These are phyloP conservation scores for Tineola bisselliella DNA, from an alignment of 2,888 invertebrate genomes.

Conservation along the genomic window DNA sequence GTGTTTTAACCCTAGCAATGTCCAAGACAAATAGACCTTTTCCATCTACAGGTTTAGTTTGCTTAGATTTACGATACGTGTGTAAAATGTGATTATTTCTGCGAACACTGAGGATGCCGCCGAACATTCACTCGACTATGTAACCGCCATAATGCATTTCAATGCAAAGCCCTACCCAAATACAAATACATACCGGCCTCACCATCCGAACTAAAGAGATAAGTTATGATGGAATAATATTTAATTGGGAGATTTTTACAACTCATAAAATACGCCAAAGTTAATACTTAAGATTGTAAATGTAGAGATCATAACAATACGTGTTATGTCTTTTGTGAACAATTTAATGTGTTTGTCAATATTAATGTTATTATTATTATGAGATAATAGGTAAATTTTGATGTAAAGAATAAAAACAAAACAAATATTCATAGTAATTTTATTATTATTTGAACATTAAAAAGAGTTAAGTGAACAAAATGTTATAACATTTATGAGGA, in stretches of 20 bases:
- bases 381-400: neutral
- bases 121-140: slow-evolving; percentile 23
- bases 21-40: slow-evolving; percentile 47
- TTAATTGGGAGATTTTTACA: slow-evolving; percentile 9
- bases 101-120: slow-evolving; percentile 37
- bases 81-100: slow-evolving; percentile 58
- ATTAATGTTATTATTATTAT: neutral
- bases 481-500: neutral
- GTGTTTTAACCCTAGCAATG: slow-evolving; percentile 36
- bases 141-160: neutral
- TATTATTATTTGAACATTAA: slow-evolving; percentile 60
- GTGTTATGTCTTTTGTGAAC: neutral
- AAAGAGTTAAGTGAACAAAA: slow-evolving; percentile 30
- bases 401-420: slow-evolving; percentile 26
- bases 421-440: slow-evolving; percentile 56
- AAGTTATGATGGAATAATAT: slow-evolving; percentile 2
- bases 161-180: neutral
- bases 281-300: neutral
- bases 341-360: neutral
- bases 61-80: slow-evolving; percentile 60
- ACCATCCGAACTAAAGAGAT: neutral
- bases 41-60: slow-evolving; percentile 42
- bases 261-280: neutral
- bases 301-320: neutral
- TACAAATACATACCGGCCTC: neutral